Base-by-base conservation (phyloP, 1,140 invertebrate species). In the Aphis gossypii region DNA sequence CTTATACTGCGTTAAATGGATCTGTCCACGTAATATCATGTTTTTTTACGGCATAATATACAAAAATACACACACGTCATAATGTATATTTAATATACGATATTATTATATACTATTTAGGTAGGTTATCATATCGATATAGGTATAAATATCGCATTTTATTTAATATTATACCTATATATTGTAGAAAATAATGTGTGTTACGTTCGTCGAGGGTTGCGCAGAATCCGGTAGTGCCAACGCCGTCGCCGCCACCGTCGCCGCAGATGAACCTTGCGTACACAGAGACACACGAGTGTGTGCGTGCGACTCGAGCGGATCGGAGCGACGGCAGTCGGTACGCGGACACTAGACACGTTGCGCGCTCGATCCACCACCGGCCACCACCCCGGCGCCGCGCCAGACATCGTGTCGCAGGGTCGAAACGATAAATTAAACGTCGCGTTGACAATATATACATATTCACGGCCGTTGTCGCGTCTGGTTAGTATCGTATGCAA, bases 291-390 rank as follows among this genome's bases (percentile, higher is more conserved):
- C 23, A 41, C 21, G 41, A 9, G 83, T 14, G 83, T 38, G 83
- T 41, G 83, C 21, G 38, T 41, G 83, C 83, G 46, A 35, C 11
- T 25, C n/a, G 38, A 35, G n/a, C n/a, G 87, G 87, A 54, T 6
- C 48, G 87, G 54, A 38, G 88, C 87, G 87, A 48, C 88, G 88
- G 88, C 51, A 90, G 88, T 90, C 88, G 88, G 88, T 90, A 90
- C 88, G 51, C 88, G 88, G 23, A 41, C 87, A 44, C 87, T n/a
- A n/a, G 87, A 38, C 88, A 90, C 88, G 88, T 90, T 25, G 48
- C 51, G 54, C 88, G 54, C 38, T 30, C 88, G 51, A 54, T 89
- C 44, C 83, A 44, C 84, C 38, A 25, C 38, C 83, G 83, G 38
- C 38, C 23, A 38, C 35, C 76, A 82, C 25, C 60, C 35, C 83